Evolutionary conservation across 2,797 vertebrate genomes (phyloP).

Genomic region (Tokudaia tokunoshimensis): DNA sequence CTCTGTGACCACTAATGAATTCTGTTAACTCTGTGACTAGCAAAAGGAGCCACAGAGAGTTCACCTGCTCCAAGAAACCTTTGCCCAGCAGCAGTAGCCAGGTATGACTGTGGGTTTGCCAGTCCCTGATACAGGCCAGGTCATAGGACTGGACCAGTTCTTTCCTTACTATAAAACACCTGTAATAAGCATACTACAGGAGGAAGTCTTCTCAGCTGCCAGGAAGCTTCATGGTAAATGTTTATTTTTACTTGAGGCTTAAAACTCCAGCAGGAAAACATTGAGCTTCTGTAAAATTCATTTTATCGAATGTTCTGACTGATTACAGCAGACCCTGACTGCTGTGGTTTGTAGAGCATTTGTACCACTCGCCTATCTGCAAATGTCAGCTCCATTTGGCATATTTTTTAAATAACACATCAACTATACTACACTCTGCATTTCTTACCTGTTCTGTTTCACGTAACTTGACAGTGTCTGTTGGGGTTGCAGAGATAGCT

Average conservation of each 20-base stretch:
- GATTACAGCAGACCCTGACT: neutral
- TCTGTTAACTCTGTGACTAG: neutral
- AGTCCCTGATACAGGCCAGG: neutral
- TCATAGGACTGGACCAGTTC: neutral
- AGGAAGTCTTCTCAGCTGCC: neutral
- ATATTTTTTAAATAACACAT: slow-evolving; percentile 28
- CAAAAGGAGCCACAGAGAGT: neutral
- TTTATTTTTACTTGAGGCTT: neutral
- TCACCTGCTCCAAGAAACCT: neutral
- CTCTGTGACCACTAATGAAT: neutral
- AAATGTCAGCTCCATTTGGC: neutral
- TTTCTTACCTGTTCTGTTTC: neutral
- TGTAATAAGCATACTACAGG: slow-evolving; percentile 68
- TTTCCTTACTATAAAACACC: slow-evolving; percentile 72
- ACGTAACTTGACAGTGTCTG: too few relatives aligned
- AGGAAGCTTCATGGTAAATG: rapidly evolving
- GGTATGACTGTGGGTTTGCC: neutral
- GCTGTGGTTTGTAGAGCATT: neutral
- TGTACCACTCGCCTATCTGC: neutral
- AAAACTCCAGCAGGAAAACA: neutral
- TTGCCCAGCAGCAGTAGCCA: neutral
- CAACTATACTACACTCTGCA: neutral
- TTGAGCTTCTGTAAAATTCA: neutral
- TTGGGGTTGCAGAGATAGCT: neutral
- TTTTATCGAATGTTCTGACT: slow-evolving; percentile 45